Evolutionary conservation across 2,113 vertebrate genomes (phyloP), one percentile per base, ranked within the genome.

Genomic region (Corythoichthys intestinalis): DNA sequence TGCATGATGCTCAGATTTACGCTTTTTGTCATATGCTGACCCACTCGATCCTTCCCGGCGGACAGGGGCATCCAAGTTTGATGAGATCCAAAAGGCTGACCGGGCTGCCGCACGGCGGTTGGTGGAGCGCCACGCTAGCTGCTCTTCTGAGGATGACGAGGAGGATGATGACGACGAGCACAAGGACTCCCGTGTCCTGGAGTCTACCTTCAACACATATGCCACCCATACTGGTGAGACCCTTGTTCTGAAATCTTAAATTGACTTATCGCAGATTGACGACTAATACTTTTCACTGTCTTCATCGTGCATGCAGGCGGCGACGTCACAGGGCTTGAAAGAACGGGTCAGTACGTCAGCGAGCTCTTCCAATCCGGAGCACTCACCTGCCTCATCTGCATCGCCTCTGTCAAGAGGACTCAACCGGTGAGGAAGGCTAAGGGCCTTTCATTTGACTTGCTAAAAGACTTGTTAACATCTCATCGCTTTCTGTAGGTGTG

Each of bases 371-470:
- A 98, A 88, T 93, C 95, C 0, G 95, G 96, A 69, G 95, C 95
- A 7, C 88, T 97, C 77, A 97, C 95, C 0, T 99, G 97, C 76
- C 91, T 98, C 71, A 98, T 99, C 89, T 99, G 97, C 83, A 98
- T 98, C 82, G 95, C 93, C 70, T 98, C 96, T 0, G 93, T 98
- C 64, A 97, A 94, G 88, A 94, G 96, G 83, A 97, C 93, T 2
- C 96, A 99, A 87, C 92, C 94, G 67, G 97, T 99, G 88, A 85
- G 90, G 75, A 7, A 1, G 20, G 1, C n/a, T 1, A 14, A 35
- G 9, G 9, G 53, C 17, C 50, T n/a, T 9, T 4, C 14, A 4
- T 56, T 12, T 4, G 34, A 28, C 6, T 28, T 3, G 11, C 34
- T 35, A 12, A 37, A 13, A 4, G 35, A 11, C 13, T 14, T 0